Evolutionary conservation across 64 coral and sea anemone genomes (phyloP).

Genomic region (Exaiptasia diaphana): DNA sequence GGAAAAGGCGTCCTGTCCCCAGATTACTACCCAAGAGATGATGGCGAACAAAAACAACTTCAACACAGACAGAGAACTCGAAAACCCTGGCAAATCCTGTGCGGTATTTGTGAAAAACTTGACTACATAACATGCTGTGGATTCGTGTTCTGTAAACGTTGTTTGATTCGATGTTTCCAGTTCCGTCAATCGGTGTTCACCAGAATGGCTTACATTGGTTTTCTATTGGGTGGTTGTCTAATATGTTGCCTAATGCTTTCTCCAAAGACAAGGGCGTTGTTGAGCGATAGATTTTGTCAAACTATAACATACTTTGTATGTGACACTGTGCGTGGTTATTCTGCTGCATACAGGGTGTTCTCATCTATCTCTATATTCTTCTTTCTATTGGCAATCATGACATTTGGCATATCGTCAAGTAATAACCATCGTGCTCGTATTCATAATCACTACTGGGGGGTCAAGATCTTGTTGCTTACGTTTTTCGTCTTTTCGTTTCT

Average conservation of each 20-base stretch:
- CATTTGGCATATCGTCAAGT: conserved; percentile 62
- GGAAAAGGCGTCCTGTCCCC: conserved; percentile 3
- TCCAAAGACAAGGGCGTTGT: conserved; percentile 31
- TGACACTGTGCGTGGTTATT: conserved; percentile 78
- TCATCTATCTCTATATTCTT: conserved; percentile 72
- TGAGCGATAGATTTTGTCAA: conserved; percentile 72
- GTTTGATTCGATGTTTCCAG: conserved; percentile 21
- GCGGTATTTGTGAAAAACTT: conserved; percentile 31
- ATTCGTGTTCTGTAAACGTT: conserved; percentile 64
- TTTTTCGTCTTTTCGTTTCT: conserved; percentile 67
- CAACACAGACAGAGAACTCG: not conserved
- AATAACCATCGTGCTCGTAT: conserved; percentile 39
- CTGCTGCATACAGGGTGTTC: conserved; percentile 73
- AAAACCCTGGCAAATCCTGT: not conserved
- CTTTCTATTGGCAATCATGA: conserved; percentile 41
- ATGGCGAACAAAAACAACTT: not conserved
- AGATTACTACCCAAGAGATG: conserved; percentile 14
- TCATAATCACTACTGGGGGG: conserved; percentile 80
- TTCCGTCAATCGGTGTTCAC: conserved; percentile 73
- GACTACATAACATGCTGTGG: conserved; percentile 74
- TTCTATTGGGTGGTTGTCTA: conserved; percentile 73
- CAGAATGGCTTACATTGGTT: conserved; percentile 67
- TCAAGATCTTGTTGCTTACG: conserved; percentile 68
- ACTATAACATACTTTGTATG: conserved; percentile 70
- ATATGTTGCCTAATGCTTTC: conserved; percentile 73